Percentiles rank a stretch among this genome's conserved stretches.
Conservation (phyloP, 2,797 vertebrate species). For the Podarcis siculus region DNA sequence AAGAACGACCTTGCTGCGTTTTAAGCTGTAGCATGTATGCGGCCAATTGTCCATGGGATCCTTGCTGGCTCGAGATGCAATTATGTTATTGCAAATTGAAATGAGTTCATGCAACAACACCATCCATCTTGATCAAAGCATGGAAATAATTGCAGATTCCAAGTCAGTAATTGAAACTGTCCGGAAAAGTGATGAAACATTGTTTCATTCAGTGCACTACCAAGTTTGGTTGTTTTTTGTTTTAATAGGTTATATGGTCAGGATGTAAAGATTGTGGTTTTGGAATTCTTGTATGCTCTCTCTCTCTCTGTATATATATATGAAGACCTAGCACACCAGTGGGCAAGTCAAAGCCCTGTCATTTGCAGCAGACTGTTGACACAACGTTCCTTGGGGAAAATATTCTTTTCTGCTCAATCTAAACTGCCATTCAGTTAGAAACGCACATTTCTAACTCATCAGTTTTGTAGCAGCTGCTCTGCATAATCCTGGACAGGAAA, state of each 20-base stretch:
- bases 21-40: no score
- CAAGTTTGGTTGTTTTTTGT: neutral
- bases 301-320: no score
- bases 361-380: neutral
- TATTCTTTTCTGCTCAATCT: accelerated
- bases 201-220: neutral
- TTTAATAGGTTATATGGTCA: neutral
- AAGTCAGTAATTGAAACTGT: constrained; percentile 26
- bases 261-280: neutral
- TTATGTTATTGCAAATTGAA: neutral
- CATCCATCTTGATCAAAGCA: constrained; percentile 44
- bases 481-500: neutral
- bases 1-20: no score
- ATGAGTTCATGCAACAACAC: neutral
- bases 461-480: neutral
- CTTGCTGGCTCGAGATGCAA: constrained; percentile 18
- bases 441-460: neutral
- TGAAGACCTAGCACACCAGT: neutral
- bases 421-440: neutral
- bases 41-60: neutral
- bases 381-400: neutral
- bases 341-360: neutral
- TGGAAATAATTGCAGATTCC: constrained; percentile 32
- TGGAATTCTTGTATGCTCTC: neutral
- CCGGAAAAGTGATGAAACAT: constrained; percentile 35